These are phyloP conservation scores for Potorous gilbertii DNA, from an alignment of 2,797 vertebrate genomes.

Conservation along the genomic window DNA sequence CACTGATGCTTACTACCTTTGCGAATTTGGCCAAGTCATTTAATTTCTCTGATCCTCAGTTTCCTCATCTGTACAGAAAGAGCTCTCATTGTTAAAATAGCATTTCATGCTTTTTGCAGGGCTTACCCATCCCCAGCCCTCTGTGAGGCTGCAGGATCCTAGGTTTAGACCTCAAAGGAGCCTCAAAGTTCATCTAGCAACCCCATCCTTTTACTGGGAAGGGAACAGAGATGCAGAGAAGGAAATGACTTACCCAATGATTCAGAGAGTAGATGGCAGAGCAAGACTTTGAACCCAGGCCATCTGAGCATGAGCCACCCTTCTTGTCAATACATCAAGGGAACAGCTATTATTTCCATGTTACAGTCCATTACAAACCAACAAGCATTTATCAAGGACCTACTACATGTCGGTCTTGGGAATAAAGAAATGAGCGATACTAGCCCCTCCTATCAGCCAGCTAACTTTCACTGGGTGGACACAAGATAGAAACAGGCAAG, in stretches of 20 bases:
- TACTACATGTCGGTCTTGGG: not conserved
- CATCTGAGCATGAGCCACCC: not conserved
- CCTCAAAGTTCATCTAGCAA: not conserved
- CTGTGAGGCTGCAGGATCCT: not conserved
- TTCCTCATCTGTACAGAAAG: not conserved
- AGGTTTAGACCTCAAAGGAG: not conserved
- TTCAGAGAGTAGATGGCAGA: not conserved
- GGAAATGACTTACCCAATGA: not conserved
- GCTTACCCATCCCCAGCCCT: not conserved
- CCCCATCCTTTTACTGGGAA: not conserved
- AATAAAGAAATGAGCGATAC: not conserved
- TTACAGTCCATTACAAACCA: not conserved
- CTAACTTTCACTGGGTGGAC: not conserved
- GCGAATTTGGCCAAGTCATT: too few relatives aligned
- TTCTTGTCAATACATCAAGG: not conserved
- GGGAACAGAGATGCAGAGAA: not conserved
- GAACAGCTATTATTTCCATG: not conserved
- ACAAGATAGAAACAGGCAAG: not conserved
- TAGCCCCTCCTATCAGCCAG: not conserved
- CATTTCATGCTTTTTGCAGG: not conserved
- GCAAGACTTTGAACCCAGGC: not conserved
- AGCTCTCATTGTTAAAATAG: not conserved
- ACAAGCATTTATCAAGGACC: not conserved
- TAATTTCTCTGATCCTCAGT: too few relatives aligned
- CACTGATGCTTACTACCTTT: too few relatives aligned